Percentiles rank a stretch among this genome's conserved stretches.
Conservation (phyloP, 2,888 invertebrate species). For the Embidobia sp. region DNA sequence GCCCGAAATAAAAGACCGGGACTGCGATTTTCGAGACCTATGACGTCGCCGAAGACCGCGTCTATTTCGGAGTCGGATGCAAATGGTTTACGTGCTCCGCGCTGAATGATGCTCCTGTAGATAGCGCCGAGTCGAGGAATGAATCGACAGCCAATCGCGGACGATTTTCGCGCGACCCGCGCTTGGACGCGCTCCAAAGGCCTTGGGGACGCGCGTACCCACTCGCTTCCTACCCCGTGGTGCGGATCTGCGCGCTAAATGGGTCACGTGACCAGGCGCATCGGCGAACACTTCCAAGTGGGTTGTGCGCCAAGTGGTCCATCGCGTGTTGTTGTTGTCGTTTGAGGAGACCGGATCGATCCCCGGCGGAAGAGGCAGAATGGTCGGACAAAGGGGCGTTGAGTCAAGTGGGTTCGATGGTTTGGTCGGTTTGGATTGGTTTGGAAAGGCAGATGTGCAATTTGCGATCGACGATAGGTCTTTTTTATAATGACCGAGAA, state of each 20-base stretch:
- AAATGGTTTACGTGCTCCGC: slow-evolving; percentile 16
- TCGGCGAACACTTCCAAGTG: slow-evolving; percentile 26
- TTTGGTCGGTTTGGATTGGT: too few relatives aligned
- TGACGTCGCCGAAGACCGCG: too few relatives aligned
- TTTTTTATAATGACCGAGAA: too few relatives aligned
- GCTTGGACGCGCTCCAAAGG: slow-evolving; percentile 46
- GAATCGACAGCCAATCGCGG: too few relatives aligned
- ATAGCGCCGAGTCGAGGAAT: too few relatives aligned
- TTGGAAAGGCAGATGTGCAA: too few relatives aligned
- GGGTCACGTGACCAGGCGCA: slow-evolving; percentile 49
- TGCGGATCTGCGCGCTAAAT: slow-evolving; percentile 30
- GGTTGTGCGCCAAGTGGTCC: slow-evolving; percentile 38
- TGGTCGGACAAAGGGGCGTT: too few relatives aligned
- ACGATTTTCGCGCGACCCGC: slow-evolving; percentile 18
- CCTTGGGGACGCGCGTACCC: slow-evolving; percentile 27
- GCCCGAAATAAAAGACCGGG: too few relatives aligned
- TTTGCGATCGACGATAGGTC: too few relatives aligned
- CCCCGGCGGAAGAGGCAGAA: background rate
- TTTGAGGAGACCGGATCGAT: slow-evolving; percentile 2
- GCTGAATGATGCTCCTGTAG: too few relatives aligned
- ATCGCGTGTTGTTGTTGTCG: slow-evolving; percentile 28
- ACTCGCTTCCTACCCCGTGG: background rate
- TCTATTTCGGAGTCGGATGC: background rate
- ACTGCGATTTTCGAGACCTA: too few relatives aligned
- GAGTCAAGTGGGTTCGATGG: too few relatives aligned